phyloP scores from a whole-genome alignment of 1,140 invertebrate species.

The Andricus grossulariae region DNA sequence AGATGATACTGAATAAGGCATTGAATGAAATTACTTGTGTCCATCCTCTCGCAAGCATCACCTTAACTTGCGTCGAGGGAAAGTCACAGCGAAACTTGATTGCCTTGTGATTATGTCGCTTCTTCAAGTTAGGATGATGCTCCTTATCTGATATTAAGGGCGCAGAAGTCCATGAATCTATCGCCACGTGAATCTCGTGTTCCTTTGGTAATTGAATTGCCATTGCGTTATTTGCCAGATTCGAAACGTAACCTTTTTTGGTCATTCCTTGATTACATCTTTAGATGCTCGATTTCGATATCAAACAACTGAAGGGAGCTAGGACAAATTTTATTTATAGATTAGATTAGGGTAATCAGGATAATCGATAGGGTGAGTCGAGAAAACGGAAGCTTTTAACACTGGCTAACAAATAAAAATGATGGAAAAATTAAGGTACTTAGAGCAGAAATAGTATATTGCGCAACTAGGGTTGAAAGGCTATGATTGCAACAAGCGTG shows the following conservation, averaged over 20 bases:
- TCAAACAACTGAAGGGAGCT: no score
- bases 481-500: no score
- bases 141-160: conserved; percentile 11
- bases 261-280: neutral
- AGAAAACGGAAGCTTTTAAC: no score
- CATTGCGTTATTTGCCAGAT: neutral
- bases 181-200: neutral
- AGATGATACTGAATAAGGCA: conserved; percentile 3
- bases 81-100: conserved; percentile 64
- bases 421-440: no score
- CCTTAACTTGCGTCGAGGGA: conserved; percentile 56
- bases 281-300: no score
- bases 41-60: conserved; percentile 65
- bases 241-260: conserved; percentile 3
- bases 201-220: conserved; percentile 4
- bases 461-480: no score
- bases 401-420: no score
- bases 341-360: no score
- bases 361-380: no score
- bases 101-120: conserved; percentile 41
- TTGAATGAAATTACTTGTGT: conserved; percentile 52
- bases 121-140: conserved; percentile 16
- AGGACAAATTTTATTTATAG: no score
- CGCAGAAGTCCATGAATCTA: conserved; percentile 7
- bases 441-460: no score